Percentiles rank a stretch among this genome's conserved stretches.
These are phyloP conservation scores for Muscicapa comitata DNA, from an alignment of 2,797 vertebrate genomes.

Conservation along the genomic window DNA sequence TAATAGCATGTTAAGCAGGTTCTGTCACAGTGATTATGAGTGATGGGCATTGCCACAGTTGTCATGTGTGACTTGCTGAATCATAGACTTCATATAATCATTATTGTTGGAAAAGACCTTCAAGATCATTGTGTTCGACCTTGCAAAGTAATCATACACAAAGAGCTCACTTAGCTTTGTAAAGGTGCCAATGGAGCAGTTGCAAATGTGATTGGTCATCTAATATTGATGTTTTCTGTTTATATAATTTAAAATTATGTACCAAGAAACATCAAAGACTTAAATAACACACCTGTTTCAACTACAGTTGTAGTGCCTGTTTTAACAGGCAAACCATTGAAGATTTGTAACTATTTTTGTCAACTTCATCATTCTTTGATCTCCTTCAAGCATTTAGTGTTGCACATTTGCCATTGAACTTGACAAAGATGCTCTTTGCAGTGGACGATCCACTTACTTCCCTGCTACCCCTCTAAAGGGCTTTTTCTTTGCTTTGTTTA, in stretches of 20 bases:
- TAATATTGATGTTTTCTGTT: not conserved
- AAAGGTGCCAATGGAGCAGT: not conserved
- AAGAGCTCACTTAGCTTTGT: not conserved
- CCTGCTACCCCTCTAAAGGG: not conserved
- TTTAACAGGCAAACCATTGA: not conserved
- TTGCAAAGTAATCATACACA: not conserved
- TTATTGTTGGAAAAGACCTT: not conserved
- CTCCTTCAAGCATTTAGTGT: not conserved
- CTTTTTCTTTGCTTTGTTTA: not conserved
- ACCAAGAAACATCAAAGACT: not conserved
- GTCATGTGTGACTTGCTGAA: not conserved
- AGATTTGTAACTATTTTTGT: not conserved
- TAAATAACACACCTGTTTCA: not conserved
- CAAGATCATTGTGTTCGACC: not conserved
- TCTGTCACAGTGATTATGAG: not conserved
- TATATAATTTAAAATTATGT: not conserved
- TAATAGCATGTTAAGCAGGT: not conserved
- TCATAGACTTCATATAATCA: not conserved
- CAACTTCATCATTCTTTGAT: not conserved
- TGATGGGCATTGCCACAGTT: not conserved
- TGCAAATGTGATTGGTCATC: not conserved
- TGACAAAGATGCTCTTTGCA: not conserved
- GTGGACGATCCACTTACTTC: not conserved
- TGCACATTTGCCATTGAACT: not conserved
- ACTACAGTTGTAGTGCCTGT: not conserved